Evolutionary conservation across 2,113 vertebrate species (phyloP).

Genomic region (Pipa parva): DNA sequence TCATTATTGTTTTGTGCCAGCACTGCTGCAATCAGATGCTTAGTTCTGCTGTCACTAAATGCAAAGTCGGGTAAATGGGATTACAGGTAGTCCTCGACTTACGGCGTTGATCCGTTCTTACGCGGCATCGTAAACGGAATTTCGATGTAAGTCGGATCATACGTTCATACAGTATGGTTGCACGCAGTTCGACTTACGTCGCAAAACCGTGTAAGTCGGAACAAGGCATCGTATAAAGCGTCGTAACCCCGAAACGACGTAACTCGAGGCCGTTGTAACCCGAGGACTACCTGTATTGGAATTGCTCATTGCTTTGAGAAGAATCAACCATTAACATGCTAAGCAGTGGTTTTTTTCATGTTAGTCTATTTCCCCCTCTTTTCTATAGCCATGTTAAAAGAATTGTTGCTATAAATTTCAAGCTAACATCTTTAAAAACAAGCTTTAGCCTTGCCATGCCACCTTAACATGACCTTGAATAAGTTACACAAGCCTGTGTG

Average conservation of each 20-base stretch:
- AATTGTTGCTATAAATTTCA: background rate
- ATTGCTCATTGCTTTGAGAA: background rate
- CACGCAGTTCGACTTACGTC: no score
- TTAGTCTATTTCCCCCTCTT: background rate
- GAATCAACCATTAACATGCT: background rate
- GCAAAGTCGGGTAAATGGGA: background rate
- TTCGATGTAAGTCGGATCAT: no score
- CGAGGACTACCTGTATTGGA: no score
- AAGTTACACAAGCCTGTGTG: background rate
- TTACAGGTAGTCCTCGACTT: no score
- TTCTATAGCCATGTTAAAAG: background rate
- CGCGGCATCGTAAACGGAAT: no score
- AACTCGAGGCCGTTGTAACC: no score
- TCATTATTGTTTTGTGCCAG: background rate
- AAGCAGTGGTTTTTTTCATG: background rate
- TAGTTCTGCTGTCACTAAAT: background rate
- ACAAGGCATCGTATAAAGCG: no score
- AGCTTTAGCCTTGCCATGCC: background rate
- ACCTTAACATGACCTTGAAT: constrained; percentile 21
- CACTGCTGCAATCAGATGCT: constrained; percentile 3
- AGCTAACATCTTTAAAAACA: background rate
- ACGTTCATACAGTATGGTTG: no score
- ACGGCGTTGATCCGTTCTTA: no score
- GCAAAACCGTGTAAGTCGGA: no score
- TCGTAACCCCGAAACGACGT: no score